Percentiles rank a stretch among this genome's conserved stretches.
These are phyloP conservation scores for Dryococelus australis DNA, from an alignment of 2,888 invertebrate species.

Conservation along the genomic window DNA sequence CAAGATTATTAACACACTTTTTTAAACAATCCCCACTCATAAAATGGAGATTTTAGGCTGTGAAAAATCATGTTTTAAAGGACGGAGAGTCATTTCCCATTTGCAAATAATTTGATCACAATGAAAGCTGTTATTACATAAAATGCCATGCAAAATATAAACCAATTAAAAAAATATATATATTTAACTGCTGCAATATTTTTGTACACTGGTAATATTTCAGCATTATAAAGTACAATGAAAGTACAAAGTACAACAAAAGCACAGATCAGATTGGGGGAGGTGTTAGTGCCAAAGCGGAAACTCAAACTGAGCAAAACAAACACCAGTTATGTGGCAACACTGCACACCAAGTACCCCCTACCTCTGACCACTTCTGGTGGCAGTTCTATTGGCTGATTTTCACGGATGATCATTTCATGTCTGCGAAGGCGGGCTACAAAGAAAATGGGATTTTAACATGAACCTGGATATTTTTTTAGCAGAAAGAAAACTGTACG, in stretches of 20 bases:
- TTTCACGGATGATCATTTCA: slow-evolving; percentile 91
- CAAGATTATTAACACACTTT: no score
- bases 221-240: background rate
- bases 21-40: no score
- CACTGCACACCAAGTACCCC: slow-evolving; percentile 41
- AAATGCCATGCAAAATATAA: background rate
- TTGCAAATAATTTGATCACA: slow-evolving; percentile 10
- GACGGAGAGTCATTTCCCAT: background rate
- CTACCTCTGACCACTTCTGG: slow-evolving; percentile 92
- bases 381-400: slow-evolving; percentile 87
- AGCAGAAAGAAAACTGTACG: slow-evolving; percentile 27
- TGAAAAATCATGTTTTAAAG: no score
- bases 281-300: background rate
- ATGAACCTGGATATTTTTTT: background rate
- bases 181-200: background rate
- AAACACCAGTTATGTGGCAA: slow-evolving; percentile 4
- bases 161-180: background rate
- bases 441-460: slow-evolving; percentile 39
- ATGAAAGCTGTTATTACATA: background rate
- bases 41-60: no score
- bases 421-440: slow-evolving; percentile 75
- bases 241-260: no score
- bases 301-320: background rate
- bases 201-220: background rate
- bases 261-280: background rate